Conservation (phyloP, 2,888 invertebrate species). For the Quadriops clusia region DNA sequence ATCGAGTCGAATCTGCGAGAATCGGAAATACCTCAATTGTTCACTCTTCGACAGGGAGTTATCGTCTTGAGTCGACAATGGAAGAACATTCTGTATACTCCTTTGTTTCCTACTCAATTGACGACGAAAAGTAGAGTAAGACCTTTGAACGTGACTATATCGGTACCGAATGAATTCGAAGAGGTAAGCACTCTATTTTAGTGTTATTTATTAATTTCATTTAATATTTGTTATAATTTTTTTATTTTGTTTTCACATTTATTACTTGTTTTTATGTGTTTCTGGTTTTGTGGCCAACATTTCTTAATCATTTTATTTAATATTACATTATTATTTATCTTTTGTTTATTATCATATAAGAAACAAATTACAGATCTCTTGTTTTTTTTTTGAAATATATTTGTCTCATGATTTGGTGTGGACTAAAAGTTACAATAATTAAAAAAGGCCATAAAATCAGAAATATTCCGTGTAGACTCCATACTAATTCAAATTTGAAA, state of each 20-base stretch:
- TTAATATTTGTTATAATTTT: neutral
- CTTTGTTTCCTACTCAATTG: constrained; percentile 65
- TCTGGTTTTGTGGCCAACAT: constrained; percentile 10
- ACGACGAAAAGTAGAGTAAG: constrained; percentile 77
- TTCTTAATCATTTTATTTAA: too few relatives aligned
- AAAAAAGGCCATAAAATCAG: too few relatives aligned
- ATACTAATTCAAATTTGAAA: too few relatives aligned
- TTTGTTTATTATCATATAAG: too few relatives aligned
- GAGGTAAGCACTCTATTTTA: constrained; percentile 45
- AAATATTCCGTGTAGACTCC: too few relatives aligned
- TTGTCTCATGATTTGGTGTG: too few relatives aligned
- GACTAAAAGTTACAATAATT: too few relatives aligned
- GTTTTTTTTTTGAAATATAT: too few relatives aligned
- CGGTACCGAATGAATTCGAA: constrained; percentile 69
- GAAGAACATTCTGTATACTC: constrained; percentile 93
- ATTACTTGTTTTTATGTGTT: constrained; percentile 13
- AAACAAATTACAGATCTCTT: too few relatives aligned
- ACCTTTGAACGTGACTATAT: constrained; percentile 80
- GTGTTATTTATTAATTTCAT: neutral
- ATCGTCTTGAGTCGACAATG: constrained; percentile 92
- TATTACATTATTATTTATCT: too few relatives aligned
- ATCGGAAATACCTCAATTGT: constrained; percentile 73
- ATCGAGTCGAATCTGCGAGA: constrained; percentile 78
- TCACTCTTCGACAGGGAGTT: constrained; percentile 86
- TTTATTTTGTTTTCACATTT: constrained; percentile 10